phyloP scores from a whole-genome alignment of 2,888 invertebrate genomes.

The Eugnorisma glareosa region DNA sequence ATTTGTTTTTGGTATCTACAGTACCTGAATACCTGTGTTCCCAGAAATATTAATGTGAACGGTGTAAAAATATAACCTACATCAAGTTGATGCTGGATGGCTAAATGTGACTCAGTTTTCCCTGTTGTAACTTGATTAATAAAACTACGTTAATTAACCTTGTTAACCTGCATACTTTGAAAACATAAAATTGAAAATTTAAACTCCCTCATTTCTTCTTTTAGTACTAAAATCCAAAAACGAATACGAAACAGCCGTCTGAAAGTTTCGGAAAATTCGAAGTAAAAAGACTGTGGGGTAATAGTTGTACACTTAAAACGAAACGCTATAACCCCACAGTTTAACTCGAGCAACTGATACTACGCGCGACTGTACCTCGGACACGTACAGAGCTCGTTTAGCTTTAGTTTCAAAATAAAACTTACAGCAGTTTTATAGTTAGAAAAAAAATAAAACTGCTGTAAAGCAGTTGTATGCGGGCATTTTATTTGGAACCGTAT shows the following conservation, averaged over 20 bases:
- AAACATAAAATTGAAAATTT: conserved; percentile 12
- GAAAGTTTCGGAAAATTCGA: conserved; percentile 52
- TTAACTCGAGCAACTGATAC: conserved; percentile 64
- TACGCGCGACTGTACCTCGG: conserved; percentile 53
- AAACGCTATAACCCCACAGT: conserved; percentile 60
- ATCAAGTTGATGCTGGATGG: background rate
- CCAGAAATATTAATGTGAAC: conserved; percentile 27
- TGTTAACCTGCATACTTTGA: conserved; percentile 9
- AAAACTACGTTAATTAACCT: conserved; percentile 13
- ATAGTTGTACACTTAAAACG: conserved; percentile 60
- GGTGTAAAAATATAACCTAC: conserved; percentile 25
- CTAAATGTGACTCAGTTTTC: conserved; percentile 11
- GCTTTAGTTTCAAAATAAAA: conserved; percentile 65
- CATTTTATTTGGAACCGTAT: conserved; percentile 37
- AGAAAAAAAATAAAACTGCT: conserved; percentile 44
- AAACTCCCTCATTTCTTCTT: conserved; percentile 8
- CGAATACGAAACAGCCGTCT: conserved; percentile 21
- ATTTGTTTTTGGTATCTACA: conserved; percentile 56
- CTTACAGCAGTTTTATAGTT: conserved; percentile 58
- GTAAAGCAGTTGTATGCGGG: conserved; percentile 38
- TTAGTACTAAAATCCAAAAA: conserved; percentile 33
- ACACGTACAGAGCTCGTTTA: conserved; percentile 66
- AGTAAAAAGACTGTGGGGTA: conserved; percentile 53
- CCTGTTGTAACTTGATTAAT: conserved; percentile 14
- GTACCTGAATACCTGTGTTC: conserved; percentile 21